Base-by-base conservation (phyloP, 2,797 vertebrate genomes). In the Percopsis omiscomaycus region DNA sequence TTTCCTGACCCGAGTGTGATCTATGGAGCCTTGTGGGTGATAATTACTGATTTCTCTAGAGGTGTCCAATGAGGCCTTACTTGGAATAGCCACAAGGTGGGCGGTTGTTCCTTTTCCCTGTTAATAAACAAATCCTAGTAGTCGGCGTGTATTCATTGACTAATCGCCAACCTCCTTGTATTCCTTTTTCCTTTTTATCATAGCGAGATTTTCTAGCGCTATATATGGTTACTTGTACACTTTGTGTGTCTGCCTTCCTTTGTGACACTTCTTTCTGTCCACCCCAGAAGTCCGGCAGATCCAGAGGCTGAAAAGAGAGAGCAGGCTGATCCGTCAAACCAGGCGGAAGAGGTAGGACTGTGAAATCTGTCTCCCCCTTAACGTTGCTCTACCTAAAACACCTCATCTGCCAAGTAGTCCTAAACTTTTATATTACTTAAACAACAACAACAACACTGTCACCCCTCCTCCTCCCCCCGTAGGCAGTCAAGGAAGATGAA, bases 301-400 rank as follows among this genome's bases (percentile, higher is more conserved):
- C 70, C 86, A 3, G 92, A 92, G 28, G 76, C 78, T 1, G 92
- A 92, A 73, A 90, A 89, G 70, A 91, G 90, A 62, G 91, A 92
- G 37, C 87, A 82, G 22, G 62, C 55, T 9, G 90, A 93, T 68
- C 75, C 75, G 4, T 82, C 66, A 47, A 84, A 80, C 59, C 79
- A 88, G 53, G 84, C 76, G 0, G 90, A 89, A 71, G 90, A 92
- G 83, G 66, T 78, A 37, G 11, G 32, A 47, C 37, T 28, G 15
- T 9, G 0, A 30, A 53, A 4, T 27, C 10, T 48, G 12, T 54
- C 6, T 15, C 58, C 13, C 58, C 28, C 4, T 12, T 53, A 15
- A 10, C 16, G 13, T 54, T 55, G 1, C 42, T 62, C 45, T 60
- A 1, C 13, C 29, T 27, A 42, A 42, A 42, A 42, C 37, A 22